Base-by-base conservation (phyloP, 2,113 vertebrate genomes). In the Cephalopholis sonnerati region DNA sequence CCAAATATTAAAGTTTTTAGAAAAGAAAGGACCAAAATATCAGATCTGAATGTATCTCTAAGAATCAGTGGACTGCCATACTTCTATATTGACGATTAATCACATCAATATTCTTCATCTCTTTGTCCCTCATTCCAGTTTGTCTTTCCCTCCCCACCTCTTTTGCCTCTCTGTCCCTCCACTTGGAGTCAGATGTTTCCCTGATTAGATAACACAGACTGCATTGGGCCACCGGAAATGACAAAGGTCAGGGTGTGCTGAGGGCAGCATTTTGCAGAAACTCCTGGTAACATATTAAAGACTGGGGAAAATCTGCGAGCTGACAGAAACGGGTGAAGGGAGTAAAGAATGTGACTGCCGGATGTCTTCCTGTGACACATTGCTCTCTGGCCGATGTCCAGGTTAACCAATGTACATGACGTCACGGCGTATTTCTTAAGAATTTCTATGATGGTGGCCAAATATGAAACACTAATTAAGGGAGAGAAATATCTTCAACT, bases 211-310 rank as follows among this genome's bases (percentile, higher is more conserved):
- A 95, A 94, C 91, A 81, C 61, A 36, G 78, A 75, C 83, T 82
- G 66, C 78, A 83, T 15, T 36, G 77, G 84, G 80, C 86, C 87
- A 89, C 87, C 84, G 86, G 93, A 95, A 93, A 93, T 80, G 80
- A 91, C 93, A 95, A 94, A 93, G 95, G 93, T 95, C 94, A 92
- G 83, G 68, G 87, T 88, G 89, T 84, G 91, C 89, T 90, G 88
- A 93, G 86, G 83, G 77, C 86, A 91, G 89, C 78, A 8, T 86
- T 93, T 94, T 88, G 91, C 86, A 81, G 71, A 83, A 82, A 86
- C 74, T 81, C 62, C 79, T 91, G 81, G 94, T 94, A 90, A 95
- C 86, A 89, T 85, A 96, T 94, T 95, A 94, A 93, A 91, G 69
- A 77, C 68, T 22, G 62, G 36, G 41, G 76, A 84, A 76, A 70